Evolutionary conservation across 2,113 vertebrate species (phyloP), one percentile per base, ranked within the genome.

Genomic region (Dermatemys mawii): DNA sequence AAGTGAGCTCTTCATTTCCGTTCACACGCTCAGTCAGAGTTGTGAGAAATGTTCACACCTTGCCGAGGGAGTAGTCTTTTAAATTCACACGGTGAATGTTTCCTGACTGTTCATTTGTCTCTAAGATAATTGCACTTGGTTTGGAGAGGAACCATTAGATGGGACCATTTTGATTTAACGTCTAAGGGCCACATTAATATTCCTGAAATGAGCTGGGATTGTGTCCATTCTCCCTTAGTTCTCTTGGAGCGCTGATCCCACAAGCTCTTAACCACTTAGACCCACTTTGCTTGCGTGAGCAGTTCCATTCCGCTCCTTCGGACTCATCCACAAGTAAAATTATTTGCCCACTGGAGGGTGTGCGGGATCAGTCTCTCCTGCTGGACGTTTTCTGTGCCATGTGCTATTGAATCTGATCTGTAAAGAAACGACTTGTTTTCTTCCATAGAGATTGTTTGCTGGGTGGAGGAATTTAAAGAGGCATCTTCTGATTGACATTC

Each of bases 401-500:
- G n/a, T 88, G 49, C 81, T 92, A 5, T 54, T 78, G 78, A 73
- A 38, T 86, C 85, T 38, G 63, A 38, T 70, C 53, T 53, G 27
- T 60, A 17, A 57, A 32, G 41, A 12, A 76, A 6, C 2, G 4
- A 6, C 41, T 76, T 11, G 4, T 51, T 17, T 38, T 79, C 54
- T 60, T 79, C 44, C 63, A 16, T 19, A n/a, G 83, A 26, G 26
- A 35, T 13, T 26, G 73, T 76, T 76, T 76, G 73, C 73, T 46
- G 53, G 54, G 8, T 78, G 86, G 26, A 26, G 60, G 86, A 21
- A 35, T 88, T 55, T 53, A 44, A 50, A 90, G 91, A 82, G 19
- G 55, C 0, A 0, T 81, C 90, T 81, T 73, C 5, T 3, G 2
- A 87, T 1, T 0, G 3, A 86, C n/a, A 0, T 46, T 46, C 41